Evolutionary conservation across 2,888 invertebrate genomes (phyloP), one percentile per base, ranked within the genome.

Genomic region (Callyntrura guangdongensis): DNA sequence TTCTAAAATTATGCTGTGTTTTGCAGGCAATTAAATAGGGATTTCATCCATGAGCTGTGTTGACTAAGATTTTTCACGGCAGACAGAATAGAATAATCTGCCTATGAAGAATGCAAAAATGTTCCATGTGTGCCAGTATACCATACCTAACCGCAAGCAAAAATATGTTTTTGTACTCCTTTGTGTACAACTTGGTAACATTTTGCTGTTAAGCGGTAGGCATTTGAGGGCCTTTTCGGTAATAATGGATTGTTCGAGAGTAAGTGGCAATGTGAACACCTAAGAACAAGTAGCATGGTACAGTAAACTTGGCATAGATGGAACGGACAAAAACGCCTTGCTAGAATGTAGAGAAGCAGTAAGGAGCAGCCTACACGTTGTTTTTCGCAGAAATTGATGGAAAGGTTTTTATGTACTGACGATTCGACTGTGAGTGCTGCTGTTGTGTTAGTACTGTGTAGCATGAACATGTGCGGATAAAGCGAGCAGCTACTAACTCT

Each of bases 231-330:
- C 4, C 4, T 69, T 69, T 64, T 47, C 12, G 12, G 61, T 49
- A 49, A 36, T 36, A 36, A 53, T 69, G 69, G 49, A 69, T 84
- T 25, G 67, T 83, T 36, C 47, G 45, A 64, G 67, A 69, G 84
- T 67, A 69, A 69, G 84, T 84, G 69, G 83, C 49, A 27, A 83
- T 22, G 17, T 69, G 64, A 14, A 22, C 64, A 84, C 22, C 27
- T 69, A 84, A 45, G 69, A 69, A 84, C 53, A 84, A 45, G 69
- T 84, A 84, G 17, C 27, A 27, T 67, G 69, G 69, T 36, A 36
- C 36, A 36, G 36, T 36, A 36, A 36, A 36, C 36, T 36, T 36
- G 36, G 36, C 36, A 36, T 36, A 36, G 36, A 36, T 36, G 36
- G 61, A 61, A 67, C 27, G 67, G n/a, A 69, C 36, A 36, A 69